Conservation (phyloP, 2,113 vertebrate species). For the Coptodon rendalli region DNA sequence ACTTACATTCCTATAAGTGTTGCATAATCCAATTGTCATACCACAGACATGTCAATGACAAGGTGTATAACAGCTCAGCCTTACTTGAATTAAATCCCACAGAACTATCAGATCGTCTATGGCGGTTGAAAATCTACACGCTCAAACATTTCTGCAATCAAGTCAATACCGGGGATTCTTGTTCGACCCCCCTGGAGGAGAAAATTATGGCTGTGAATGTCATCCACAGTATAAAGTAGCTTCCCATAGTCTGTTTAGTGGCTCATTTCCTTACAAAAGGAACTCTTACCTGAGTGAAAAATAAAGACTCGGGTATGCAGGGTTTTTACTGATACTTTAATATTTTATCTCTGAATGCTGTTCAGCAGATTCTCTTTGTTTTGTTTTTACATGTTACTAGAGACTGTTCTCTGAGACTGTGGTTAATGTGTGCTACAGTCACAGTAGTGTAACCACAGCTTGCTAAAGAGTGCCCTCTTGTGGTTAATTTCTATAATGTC, state of each 20-base stretch:
- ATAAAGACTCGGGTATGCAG: background rate
- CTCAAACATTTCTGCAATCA: background rate
- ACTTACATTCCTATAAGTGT: background rate
- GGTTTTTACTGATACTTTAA: background rate
- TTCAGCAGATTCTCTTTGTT: background rate
- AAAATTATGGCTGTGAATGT: background rate
- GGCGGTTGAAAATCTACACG: background rate
- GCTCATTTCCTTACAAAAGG: background rate
- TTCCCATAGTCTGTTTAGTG: background rate
- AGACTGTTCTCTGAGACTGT: background rate
- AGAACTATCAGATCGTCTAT: background rate
- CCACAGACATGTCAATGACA: background rate
- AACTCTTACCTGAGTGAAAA: background rate
- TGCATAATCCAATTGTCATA: background rate
- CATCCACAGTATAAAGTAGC: background rate
- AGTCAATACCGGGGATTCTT: background rate
- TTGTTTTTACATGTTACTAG: background rate
- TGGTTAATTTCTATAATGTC: background rate
- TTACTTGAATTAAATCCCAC: background rate
- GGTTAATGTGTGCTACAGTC: background rate
- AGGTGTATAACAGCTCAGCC: background rate
- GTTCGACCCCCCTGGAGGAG: background rate
- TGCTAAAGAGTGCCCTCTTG: constrained; percentile 25
- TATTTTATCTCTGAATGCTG: background rate
- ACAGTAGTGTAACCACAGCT: background rate